A percentile compares a stretch with the other conserved stretches of the same genome.
phyloP scores from a whole-genome alignment of 2,797 vertebrate genomes.

The Masticophis lateralis region DNA sequence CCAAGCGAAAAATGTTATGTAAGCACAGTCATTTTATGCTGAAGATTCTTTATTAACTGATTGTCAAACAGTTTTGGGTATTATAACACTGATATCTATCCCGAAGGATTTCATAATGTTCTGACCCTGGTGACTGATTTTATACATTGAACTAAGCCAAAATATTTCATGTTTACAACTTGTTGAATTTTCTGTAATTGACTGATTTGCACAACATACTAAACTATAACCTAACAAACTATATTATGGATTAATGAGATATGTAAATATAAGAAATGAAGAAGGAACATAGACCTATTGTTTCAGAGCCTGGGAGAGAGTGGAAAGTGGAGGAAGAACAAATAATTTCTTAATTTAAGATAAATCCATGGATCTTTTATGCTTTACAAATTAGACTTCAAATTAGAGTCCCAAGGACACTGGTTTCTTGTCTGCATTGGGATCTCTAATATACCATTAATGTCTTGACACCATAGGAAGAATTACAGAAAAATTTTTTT shows the following conservation, averaged over 20 bases:
- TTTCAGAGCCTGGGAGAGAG: not conserved
- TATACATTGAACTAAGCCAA: not conserved
- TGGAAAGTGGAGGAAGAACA: not conserved
- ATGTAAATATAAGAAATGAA: not conserved
- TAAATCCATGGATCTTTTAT: not conserved
- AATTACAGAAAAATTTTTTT: not conserved
- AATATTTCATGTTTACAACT: not conserved
- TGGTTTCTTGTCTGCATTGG: not conserved
- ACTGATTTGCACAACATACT: not conserved
- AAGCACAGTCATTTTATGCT: not conserved
- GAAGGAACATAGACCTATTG: not conserved
- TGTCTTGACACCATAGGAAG: not conserved
- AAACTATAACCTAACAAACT: not conserved
- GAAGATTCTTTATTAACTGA: not conserved
- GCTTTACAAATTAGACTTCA: slow-evolving; percentile 12
- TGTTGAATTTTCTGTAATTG: not conserved
- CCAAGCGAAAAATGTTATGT: not conserved
- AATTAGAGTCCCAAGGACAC: slow-evolving; percentile 16
- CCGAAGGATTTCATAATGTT: not conserved
- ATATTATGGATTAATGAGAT: not conserved
- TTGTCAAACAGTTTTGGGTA: not conserved
- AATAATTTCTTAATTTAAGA: not conserved
- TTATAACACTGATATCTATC: not conserved
- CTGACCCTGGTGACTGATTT: not conserved
- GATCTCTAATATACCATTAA: slow-evolving; percentile 6